Evolutionary conservation across 2,888 invertebrate species (phyloP).

Genomic region (Nymphalis polychloros): DNA sequence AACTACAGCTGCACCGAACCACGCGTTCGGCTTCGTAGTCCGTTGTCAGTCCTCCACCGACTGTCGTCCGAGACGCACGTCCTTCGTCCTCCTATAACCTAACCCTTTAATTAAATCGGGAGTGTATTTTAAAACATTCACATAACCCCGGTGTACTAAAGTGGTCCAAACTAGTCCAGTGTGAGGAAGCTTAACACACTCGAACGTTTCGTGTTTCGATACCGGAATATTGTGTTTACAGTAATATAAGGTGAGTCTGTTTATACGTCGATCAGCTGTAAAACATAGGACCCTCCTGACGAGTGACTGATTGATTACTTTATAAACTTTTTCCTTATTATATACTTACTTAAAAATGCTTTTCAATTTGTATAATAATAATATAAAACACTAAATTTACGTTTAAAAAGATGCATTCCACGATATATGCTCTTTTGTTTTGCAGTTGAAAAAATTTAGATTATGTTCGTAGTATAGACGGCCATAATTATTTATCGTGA

Average conservation of each 20-base stretch:
- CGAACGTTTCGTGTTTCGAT: conserved; percentile 56
- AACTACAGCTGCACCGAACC: conserved; percentile 11
- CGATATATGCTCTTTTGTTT: conserved; percentile 20
- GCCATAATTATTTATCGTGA: conserved; percentile 25
- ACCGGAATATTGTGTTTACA: conserved; percentile 57
- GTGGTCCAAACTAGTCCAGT: conserved; percentile 43
- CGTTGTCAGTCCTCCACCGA: conserved; percentile 59
- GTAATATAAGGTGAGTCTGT: conserved; percentile 66
- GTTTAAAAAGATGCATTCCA: conserved; percentile 14
- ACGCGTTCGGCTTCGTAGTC: conserved; percentile 9
- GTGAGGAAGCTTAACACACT: conserved; percentile 52
- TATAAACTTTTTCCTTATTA: not conserved
- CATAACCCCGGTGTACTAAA: conserved; percentile 53
- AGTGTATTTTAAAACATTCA: conserved; percentile 67
- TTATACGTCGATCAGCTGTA: conserved; percentile 68
- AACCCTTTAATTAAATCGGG: conserved; percentile 62
- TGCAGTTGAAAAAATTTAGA: conserved; percentile 26
- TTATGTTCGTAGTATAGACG: conserved; percentile 19
- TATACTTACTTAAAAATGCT: no score
- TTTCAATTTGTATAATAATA: not conserved
- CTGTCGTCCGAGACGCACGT: conserved; percentile 66
- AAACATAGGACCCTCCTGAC: conserved; percentile 36
- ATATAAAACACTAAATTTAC: not conserved
- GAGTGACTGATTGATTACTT: conserved; percentile 28
- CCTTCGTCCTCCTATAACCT: conserved; percentile 55